Evolutionary conservation across 2,797 vertebrate genomes (phyloP), one percentile per base, ranked within the genome.

Genomic region (Taenioides sp.): DNA sequence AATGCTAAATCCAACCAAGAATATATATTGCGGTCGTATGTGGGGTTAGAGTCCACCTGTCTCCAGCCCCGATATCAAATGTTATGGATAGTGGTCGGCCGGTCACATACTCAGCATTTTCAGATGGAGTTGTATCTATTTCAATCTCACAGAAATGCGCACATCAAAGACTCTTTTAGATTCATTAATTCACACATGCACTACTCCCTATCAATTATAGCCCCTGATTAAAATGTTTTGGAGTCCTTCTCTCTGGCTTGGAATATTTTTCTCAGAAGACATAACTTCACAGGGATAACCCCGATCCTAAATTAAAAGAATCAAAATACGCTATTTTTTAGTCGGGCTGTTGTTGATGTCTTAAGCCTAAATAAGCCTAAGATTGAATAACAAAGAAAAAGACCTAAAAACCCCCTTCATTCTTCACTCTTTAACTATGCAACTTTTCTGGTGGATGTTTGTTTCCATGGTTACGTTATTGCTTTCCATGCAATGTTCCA

Each of bases 91-190:
- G 79, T 40, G 78, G 72, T 78, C 59, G 73, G 75, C 90, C 87
- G 75, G 82, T 78, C 88, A 86, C 84, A 83, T 84, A 84, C 90
- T 90, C 89, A 88, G 89, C 91, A 87, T 68, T 88, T 89, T 89
- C 84, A 49, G 9, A 23, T 77, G 77, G 52, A 75, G 85, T 83
- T 87, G 34, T 63, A 86, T 91, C 85, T 87, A 78, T 80, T 90
- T 88, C 89, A 70, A 78, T 84, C 84, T 77, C 89, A 90, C 86
- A 91, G 89, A 84, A 76, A 79, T 69, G 69, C 87, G 82, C 69
- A 91, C 90, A 86, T 92, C 89, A 91, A 91, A 92, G 86, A 73
- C 73, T 50, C 80, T 79, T 88, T 88, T 78, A 79, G 79, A 88
- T 87, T 90, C 82, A 89, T 92, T 90, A 89, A 87, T 86, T 87